phyloP scores from a whole-genome alignment of 2,888 invertebrate species.

The Calliphora vomitoria region DNA sequence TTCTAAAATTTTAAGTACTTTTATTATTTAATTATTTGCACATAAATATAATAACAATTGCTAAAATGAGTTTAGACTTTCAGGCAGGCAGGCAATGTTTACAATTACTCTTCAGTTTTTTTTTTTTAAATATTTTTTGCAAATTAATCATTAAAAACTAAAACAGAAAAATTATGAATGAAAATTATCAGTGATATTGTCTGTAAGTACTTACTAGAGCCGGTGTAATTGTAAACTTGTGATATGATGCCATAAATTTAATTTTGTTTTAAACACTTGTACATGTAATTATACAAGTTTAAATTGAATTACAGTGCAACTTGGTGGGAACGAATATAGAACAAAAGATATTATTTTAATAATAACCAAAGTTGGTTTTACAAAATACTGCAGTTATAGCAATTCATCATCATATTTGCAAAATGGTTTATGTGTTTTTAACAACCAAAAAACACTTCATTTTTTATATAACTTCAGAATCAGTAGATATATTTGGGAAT shows the following conservation, averaged over 20 bases:
- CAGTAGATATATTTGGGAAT: no score
- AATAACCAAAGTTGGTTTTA: no score
- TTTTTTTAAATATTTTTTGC: not conserved
- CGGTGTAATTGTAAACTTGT: not conserved
- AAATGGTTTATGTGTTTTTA: no score
- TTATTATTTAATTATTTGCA: slow-evolving; percentile 54
- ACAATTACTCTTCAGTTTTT: not conserved
- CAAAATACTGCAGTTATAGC: no score
- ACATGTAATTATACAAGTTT: not conserved
- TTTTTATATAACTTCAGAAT: no score
- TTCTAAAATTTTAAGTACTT: slow-evolving; percentile 31
- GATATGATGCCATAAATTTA: not conserved
- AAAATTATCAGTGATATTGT: slow-evolving; percentile 8
- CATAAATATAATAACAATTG: not conserved
- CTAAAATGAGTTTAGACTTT: not conserved
- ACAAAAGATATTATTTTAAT: no score
- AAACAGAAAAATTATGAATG: slow-evolving; percentile 31
- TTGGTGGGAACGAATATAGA: not conserved
- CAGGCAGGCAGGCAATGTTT: not conserved
- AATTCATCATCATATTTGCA: no score
- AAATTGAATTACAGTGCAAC: not conserved
- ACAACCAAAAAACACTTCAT: no score
- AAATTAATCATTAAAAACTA: slow-evolving; percentile 4
- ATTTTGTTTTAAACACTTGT: not conserved
- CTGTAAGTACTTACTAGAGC: not conserved